Evolutionary conservation across 2,113 vertebrate species (phyloP).

Genomic region (Arenaria interpres): DNA sequence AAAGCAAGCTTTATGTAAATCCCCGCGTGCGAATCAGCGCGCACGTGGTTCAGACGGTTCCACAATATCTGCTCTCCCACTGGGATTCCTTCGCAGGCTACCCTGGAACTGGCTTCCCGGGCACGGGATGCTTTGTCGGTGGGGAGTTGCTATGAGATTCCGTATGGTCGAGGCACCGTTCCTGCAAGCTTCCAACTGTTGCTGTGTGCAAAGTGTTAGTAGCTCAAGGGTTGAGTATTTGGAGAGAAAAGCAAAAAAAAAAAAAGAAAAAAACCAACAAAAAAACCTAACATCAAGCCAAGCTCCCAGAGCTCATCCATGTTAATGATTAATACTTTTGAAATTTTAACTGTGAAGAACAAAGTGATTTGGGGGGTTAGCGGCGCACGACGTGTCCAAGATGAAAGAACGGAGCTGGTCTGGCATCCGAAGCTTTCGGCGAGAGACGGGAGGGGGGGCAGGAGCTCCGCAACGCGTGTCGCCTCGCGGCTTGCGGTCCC

Average conservation of each 20-base stretch:
- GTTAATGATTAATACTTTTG: conserved; percentile 38
- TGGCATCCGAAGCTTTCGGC: neutral
- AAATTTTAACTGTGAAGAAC: conserved; percentile 23
- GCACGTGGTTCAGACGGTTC: neutral
- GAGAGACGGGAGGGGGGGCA: neutral
- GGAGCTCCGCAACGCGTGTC: neutral
- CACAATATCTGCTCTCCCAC: neutral
- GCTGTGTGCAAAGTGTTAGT: neutral
- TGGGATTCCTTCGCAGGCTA: conserved; percentile 3
- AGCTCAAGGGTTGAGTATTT: neutral
- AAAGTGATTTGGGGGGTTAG: conserved; percentile 7
- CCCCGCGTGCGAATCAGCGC: neutral
- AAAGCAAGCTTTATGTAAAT: conserved; percentile 39
- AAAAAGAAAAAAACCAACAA: no score
- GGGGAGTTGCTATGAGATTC: neutral
- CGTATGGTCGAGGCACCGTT: neutral
- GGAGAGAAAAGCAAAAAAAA: neutral
- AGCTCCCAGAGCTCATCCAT: conserved; percentile 11
- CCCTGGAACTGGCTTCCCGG: neutral
- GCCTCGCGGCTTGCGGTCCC: neutral
- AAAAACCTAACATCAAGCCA: neutral
- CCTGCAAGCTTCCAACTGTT: neutral
- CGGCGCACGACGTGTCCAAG: neutral
- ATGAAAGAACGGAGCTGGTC: neutral
- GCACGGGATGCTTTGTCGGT: neutral